Conservation (phyloP, 2,113 vertebrate genomes). For the Embiotoca jacksoni region DNA sequence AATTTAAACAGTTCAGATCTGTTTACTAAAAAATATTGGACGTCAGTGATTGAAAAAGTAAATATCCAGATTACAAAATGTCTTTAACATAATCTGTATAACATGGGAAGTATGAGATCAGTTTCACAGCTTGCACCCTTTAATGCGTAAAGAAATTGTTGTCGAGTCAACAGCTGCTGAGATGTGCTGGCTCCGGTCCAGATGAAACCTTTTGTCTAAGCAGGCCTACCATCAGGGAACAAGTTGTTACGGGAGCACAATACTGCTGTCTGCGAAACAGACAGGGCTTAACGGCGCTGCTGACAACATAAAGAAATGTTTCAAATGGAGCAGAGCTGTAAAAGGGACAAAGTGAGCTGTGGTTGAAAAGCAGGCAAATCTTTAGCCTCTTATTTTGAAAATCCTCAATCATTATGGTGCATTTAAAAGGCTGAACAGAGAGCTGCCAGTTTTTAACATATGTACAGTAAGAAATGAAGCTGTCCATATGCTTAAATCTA, state of each 20-base stretch:
- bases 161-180: slow-evolving; percentile 43
- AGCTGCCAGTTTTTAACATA: no score
- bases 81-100: neutral
- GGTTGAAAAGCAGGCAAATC: neutral
- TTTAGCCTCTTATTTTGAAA: no score
- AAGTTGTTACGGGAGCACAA: slow-evolving; percentile 47
- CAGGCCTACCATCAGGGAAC: slow-evolving; percentile 38
- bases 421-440: no score
- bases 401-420: no score
- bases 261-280: slow-evolving; percentile 22
- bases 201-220: slow-evolving; percentile 56
- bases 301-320: slow-evolving; percentile 35
- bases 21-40: no score
- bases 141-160: neutral
- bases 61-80: neutral
- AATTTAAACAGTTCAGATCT: no score
- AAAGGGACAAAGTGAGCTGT: slow-evolving; percentile 28
- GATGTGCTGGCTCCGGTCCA: slow-evolving; percentile 44
- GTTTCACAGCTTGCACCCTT: neutral
- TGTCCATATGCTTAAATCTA: no score
- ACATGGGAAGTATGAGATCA: neutral
- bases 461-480: no score
- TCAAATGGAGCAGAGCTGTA: slow-evolving; percentile 33
- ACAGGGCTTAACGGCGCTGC: neutral
- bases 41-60: neutral